phyloP scores from a whole-genome alignment of 2,797 vertebrate genomes.

The Myotis vivesi region DNA sequence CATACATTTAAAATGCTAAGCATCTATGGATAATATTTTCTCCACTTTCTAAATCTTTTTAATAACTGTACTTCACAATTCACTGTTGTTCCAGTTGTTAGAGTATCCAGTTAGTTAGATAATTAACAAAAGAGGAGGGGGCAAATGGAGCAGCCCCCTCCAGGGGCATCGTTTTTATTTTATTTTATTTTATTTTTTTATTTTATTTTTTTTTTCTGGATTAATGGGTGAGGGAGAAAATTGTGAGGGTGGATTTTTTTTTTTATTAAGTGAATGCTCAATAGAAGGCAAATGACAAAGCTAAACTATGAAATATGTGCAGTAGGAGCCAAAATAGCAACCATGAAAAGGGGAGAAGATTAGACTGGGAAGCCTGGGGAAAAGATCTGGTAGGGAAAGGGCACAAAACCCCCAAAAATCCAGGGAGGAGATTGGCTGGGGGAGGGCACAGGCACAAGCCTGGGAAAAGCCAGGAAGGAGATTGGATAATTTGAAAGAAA shows the following conservation, averaged over 20 bases:
- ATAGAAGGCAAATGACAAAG: neutral
- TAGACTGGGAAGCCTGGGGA: neutral
- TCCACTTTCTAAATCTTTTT: neutral
- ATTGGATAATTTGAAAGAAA: neutral
- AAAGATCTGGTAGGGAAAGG: neutral
- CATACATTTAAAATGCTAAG: neutral
- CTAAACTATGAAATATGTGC: neutral
- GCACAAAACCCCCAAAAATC: neutral
- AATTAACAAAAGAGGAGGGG: neutral
- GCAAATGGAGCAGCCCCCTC: neutral
- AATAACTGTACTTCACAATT: constrained; percentile 55
- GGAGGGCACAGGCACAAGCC: no score
- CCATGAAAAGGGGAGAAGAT: no score
- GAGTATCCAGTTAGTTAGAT: neutral
- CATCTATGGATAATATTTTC: neutral
- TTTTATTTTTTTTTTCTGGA: neutral
- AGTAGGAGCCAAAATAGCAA: neutral
- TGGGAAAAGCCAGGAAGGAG: neutral
- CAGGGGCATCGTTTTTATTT: no score
- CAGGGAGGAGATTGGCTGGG: no score
- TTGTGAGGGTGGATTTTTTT: neutral
- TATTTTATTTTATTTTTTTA: no score
- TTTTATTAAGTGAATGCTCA: neutral
- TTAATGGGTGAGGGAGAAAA: neutral
- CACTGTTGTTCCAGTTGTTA: constrained; percentile 44